Base-by-base conservation (phyloP, 1,140 invertebrate genomes). In the Atta texana region DNA sequence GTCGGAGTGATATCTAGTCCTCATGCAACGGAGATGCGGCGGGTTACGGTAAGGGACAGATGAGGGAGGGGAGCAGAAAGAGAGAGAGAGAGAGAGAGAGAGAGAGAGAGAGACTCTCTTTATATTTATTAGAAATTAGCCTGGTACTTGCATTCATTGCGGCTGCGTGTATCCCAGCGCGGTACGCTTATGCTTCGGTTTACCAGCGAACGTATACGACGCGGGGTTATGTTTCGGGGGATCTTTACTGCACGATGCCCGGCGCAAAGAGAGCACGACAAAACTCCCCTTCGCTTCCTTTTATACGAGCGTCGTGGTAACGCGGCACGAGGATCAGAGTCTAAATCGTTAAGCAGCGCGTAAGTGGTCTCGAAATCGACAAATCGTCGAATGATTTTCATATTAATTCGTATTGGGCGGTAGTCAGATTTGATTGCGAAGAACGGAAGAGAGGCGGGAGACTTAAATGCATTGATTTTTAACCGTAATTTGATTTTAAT, bases 141-240 rank as follows among this genome's bases (percentile, higher is more conserved):
- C n/a, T 75, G 69, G 69, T 84, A 63, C 69, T 84, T 74, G 80
- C 55, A 75, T 84, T 84, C 80, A 84, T 84, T 84, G 80, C 80
- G 57, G 68, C 69, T 84, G 69, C 80, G 55, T 63, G 44, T 63
- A 84, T 84, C 39, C 55, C 69, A 51, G 49, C 51, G 64, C 77
- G 63, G 34, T 74, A 44, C 69, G 80, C 69, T 84, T 84, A 84
- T 84, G 57, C 69, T 63, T 82, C 57, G 68, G 68, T 82, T 74
- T 61, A 51, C 78, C 78, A 34, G 51, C 44, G 49, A 64, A n/a
- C 63, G 49, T 92, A 82, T 90, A 90, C 88, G 87, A 87, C 87
- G 86, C 90, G 86, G 82, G 81, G 91, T 91, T 92, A 92, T 90
- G 91, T 92, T 92, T 92, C 91, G 89, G 72, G 76, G 85, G 89